These are phyloP conservation scores for Mungos mungo DNA, from an alignment of 2,113 vertebrate genomes.

Conservation along the genomic window DNA sequence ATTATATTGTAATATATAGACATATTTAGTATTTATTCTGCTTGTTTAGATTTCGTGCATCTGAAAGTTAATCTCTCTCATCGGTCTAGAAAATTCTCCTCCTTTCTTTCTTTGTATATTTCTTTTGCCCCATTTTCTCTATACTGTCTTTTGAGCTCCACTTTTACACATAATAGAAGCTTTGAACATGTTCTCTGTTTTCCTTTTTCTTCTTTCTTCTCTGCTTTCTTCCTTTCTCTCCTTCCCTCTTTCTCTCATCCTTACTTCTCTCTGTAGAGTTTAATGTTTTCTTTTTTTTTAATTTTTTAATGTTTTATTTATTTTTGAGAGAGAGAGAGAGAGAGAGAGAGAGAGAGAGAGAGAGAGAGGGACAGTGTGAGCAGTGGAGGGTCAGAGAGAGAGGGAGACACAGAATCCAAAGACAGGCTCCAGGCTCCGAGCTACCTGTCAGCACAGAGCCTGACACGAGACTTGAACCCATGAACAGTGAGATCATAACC, in stretches of 20 bases:
- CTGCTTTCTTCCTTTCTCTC: not conserved
- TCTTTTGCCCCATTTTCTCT: not conserved
- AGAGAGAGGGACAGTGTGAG: no score
- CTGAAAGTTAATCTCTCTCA: not conserved
- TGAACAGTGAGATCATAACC: no score
- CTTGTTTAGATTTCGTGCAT: not conserved
- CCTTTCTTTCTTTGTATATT: not conserved
- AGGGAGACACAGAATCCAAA: no score
- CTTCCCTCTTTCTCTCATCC: not conserved
- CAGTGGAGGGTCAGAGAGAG: no score
- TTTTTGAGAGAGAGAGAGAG: no score
- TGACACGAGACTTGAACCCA: no score
- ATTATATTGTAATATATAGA: not conserved
- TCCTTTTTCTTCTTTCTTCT: not conserved
- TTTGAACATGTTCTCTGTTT: not conserved
- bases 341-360: no score
- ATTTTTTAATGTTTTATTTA: no score
- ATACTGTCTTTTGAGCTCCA: not conserved
- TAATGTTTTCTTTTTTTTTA: not conserved
- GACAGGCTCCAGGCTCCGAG: no score
- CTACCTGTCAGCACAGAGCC: no score
- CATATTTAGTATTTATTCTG: not conserved
- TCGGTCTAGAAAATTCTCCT: not conserved
- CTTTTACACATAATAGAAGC: not conserved
- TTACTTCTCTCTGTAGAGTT: not conserved